Percentiles rank a stretch among this genome's conserved stretches.
Evolutionary conservation across 2,113 vertebrate genomes (phyloP).

Genomic region (Mohoua ochrocephala): DNA sequence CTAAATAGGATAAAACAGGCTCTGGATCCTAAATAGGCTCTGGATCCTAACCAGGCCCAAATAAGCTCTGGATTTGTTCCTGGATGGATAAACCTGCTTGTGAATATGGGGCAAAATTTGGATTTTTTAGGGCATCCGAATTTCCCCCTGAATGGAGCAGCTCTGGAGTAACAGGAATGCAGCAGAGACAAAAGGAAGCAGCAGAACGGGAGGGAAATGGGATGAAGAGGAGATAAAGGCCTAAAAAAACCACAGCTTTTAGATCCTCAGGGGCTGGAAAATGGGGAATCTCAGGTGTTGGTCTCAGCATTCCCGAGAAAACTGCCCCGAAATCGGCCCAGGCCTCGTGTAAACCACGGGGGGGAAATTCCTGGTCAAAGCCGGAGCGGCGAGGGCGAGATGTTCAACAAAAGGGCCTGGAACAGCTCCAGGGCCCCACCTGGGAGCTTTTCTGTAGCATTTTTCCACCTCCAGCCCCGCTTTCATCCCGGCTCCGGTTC

Average conservation of each 20-base stretch:
- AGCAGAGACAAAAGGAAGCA: neutral
- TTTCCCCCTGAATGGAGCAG: neutral
- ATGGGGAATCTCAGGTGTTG: neutral
- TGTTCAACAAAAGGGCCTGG: neutral
- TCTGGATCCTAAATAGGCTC: neutral
- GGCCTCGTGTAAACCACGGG: neutral
- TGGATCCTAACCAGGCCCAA: neutral
- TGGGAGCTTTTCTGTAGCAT: neutral
- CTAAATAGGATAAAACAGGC: neutral
- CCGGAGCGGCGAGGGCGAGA: neutral
- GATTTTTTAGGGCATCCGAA: neutral
- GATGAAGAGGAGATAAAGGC: neutral
- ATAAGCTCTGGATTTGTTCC: neutral
- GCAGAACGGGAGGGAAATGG: neutral
- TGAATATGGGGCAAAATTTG: neutral
- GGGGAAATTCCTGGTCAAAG: neutral
- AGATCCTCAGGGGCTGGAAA: neutral
- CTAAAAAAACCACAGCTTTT: neutral
- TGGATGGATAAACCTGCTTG: neutral
- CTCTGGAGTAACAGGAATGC: neutral
- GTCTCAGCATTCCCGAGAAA: neutral
- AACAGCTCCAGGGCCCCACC: neutral
- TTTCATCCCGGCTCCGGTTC: neutral
- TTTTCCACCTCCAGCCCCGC: neutral
- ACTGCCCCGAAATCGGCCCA: neutral